Conservation (phyloP, 1,140 invertebrate species). For the Acyrthosiphon pisum region DNA sequence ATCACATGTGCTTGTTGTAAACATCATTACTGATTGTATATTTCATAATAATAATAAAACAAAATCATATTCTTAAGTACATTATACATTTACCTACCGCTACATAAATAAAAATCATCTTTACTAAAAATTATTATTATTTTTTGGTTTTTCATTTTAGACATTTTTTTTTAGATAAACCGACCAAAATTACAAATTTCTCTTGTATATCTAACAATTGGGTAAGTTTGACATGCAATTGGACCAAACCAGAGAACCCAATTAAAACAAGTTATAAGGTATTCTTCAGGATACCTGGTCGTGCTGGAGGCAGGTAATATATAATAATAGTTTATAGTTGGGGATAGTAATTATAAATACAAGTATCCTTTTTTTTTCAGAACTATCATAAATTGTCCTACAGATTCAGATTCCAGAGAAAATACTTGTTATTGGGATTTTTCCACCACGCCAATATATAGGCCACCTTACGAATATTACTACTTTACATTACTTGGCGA, state of each 20-base stretch:
- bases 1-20: too few relatives aligned
- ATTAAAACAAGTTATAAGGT: slow-evolving; percentile 68
- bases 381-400: slow-evolving; percentile 58
- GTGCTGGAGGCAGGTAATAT: slow-evolving; percentile 61
- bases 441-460: slow-evolving; percentile 68
- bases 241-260: slow-evolving; percentile 67
- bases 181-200: slow-evolving; percentile 68
- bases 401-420: slow-evolving; percentile 58
- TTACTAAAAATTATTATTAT: not conserved
- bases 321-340: not conserved
- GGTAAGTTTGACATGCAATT: slow-evolving; percentile 72
- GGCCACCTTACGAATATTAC: slow-evolving; percentile 68
- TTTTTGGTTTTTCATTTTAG: not conserved
- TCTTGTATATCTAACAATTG: slow-evolving; percentile 72
- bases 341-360: not conserved
- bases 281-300: slow-evolving; percentile 65
- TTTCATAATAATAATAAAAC: too few relatives aligned
- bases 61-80: not conserved
- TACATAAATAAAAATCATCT: not conserved
- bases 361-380: slow-evolving; percentile 50
- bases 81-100: too few relatives aligned
- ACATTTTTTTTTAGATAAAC: slow-evolving; percentile 47
- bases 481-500: slow-evolving; percentile 66
- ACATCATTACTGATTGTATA: too few relatives aligned
- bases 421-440: slow-evolving; percentile 68